Evolutionary conservation across 1,140 invertebrate species (phyloP).

Genomic region (Bombus impatiens): DNA sequence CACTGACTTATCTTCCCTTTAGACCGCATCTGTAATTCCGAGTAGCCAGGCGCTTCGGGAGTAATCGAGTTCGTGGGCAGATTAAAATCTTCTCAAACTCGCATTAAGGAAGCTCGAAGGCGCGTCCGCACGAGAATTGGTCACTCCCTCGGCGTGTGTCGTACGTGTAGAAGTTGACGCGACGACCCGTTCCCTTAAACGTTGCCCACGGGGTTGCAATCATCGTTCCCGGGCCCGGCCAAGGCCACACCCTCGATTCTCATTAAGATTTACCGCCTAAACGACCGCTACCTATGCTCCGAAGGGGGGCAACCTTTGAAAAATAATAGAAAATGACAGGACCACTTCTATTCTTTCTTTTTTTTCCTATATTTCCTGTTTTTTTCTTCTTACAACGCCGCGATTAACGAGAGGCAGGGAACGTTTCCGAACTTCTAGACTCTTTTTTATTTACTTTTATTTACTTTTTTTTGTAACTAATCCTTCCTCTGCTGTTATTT

Average conservation of each 20-base stretch:
- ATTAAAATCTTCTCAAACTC: constrained; percentile 36
- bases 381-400: constrained; percentile 37
- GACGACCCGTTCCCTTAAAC: constrained; percentile 42
- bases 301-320: constrained; percentile 41
- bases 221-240: constrained; percentile 53
- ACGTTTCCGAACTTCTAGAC: neutral
- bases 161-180: constrained; percentile 37
- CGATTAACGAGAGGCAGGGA: constrained; percentile 12
- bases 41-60: constrained; percentile 1
- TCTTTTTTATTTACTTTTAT: neutral
- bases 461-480: neutral
- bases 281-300: constrained; percentile 60
- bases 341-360: constrained; percentile 38
- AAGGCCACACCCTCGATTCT: constrained; percentile 69
- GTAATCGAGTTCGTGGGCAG: constrained; percentile 19
- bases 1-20: constrained; percentile 1
- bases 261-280: constrained; percentile 69
- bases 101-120: constrained; percentile 17
- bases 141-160: constrained; percentile 28
- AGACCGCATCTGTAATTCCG: constrained; percentile 4
- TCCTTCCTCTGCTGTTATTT: neutral
- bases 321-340: constrained; percentile 63
- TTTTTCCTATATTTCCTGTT: neutral
- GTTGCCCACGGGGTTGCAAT: constrained; percentile 55
- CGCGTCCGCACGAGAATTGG: constrained; percentile 10